Base-by-base conservation (phyloP, 2,888 invertebrate genomes). In the Amaurobius ferox region DNA sequence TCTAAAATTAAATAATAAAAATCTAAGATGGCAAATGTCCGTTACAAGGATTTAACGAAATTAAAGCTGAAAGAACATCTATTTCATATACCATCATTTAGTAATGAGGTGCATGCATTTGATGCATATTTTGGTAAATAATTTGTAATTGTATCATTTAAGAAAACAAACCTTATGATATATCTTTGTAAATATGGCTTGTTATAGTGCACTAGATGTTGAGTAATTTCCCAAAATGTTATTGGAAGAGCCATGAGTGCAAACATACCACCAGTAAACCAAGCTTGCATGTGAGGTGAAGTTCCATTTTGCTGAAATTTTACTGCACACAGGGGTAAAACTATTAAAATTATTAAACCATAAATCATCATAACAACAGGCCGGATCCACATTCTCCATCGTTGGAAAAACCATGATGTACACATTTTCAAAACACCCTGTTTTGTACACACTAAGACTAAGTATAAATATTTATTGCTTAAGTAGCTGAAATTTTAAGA, bases 171-270 rank as follows among this genome's bases (percentile, higher is more conserved):
- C 95, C 98, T 95, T 89, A 98, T 97, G 88, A 98, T 96, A 92
- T 97, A 96, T 92, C 97, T 96, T 90, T 98, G 98, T 89, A 98
- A 92, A 89, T 94, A 95, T 19, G 98, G 98, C 90, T 97, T 96
- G 0, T 96, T 97, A 90, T 97, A 98, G 91, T 98, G 95, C 79
- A 97, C 95, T 91, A 98, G 94, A 92, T 98, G 98, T 91, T 97
- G 96, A 66, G 96, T 95, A 90, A 98, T 98, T 92, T 97, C 97
- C 95, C 97, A 98, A 90, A 98, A 94, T 64, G 98, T 96, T 88
- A 98, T 95, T 0, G 98, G 98, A 70, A 98, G 93, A 0, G 98
- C 96, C 80, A 97, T 71, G 13, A 88, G 55, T 30, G 78, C 86
- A 68, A 86, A 85, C 55, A 88, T 77, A 7, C 87, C 87, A 23